Base-by-base conservation (phyloP, 2,797 vertebrate genomes). In the Liasis olivaceus region DNA sequence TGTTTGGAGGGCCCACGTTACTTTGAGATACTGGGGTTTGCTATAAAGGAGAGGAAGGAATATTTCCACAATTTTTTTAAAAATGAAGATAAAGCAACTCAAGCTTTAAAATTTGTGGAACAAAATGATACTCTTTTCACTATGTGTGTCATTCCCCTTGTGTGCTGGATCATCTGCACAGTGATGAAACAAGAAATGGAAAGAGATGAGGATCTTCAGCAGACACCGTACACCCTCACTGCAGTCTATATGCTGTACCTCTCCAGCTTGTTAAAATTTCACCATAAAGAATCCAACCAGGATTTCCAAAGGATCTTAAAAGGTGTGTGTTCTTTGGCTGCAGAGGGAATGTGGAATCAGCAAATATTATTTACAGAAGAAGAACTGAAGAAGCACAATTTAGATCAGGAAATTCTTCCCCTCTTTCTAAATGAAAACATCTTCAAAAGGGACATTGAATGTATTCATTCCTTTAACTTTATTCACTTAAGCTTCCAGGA, bases 401-500 rank as follows among this genome's bases (percentile, higher is more conserved):
- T 97, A 89, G 93, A 96, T 58, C 95, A 92, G 28, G 2, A 87
- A 22, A 85, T 96, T n/a, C 85, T 95, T 0, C 91, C 94, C 2
- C 95, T 97, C 59, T 96, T 97, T 63, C 90, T 97, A 88, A 96
- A 87, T 0, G 92, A 96, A 90, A 87, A 4, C 0, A n/a, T 96
- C 51, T 92, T 96, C 69, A 92, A 89, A 62, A 60, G 92, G 47
- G 92, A 91, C 0, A 1, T 9, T 9, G 89, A 89, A 8, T 36
- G 54, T 0, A 94, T 92, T 42, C 95, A 36, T 3, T 0, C 88
- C 58, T 97, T 97, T n/a, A 95, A 96, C 62, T 98, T 98, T 88
- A 56, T 64, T 12, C 97, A 98, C 14, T 59, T 97, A 90, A 97
- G 96, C 77, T 95, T 97, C 87, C 97, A 97, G 93, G 97, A 97